phyloP scores from a whole-genome alignment of 2,797 vertebrate genomes.

The Bovichtus variegatus region DNA sequence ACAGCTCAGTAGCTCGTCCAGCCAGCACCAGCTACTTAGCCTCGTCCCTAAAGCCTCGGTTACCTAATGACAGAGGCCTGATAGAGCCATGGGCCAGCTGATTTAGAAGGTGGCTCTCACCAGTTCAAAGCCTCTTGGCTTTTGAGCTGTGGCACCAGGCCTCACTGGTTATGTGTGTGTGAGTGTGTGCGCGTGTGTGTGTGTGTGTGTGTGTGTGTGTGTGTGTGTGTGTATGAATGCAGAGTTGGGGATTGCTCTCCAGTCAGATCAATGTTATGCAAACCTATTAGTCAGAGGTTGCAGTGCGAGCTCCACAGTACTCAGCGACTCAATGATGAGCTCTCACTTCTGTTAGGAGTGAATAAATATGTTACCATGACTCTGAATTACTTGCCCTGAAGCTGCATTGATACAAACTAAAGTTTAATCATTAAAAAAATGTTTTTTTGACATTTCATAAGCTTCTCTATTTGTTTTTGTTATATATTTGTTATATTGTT shows the following conservation, averaged over 20 bases:
- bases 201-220: slow-evolving; percentile 18
- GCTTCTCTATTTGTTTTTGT: neutral
- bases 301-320: slow-evolving; percentile 43
- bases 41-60: slow-evolving; percentile 71
- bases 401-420: neutral
- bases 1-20: slow-evolving; percentile 50
- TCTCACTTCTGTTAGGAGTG: slow-evolving; percentile 50
- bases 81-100: slow-evolving; percentile 68
- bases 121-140: slow-evolving; percentile 68
- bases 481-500: too few relatives aligned
- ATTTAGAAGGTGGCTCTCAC: slow-evolving; percentile 64
- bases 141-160: slow-evolving; percentile 44
- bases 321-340: slow-evolving; percentile 60
- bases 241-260: slow-evolving; percentile 49
- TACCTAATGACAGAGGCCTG: slow-evolving; percentile 79
- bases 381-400: neutral
- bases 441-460: neutral
- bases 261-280: slow-evolving; percentile 79
- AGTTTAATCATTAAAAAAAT: neutral
- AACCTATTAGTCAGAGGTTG: slow-evolving; percentile 79
- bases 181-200: slow-evolving; percentile 28
- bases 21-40: slow-evolving; percentile 69
- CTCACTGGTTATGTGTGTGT: slow-evolving; percentile 23
- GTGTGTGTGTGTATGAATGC: slow-evolving; percentile 7
- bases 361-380: slow-evolving; percentile 14